Conservation (phyloP, 2,113 vertebrate species). For the Lycocorax pyrrhopterus region DNA sequence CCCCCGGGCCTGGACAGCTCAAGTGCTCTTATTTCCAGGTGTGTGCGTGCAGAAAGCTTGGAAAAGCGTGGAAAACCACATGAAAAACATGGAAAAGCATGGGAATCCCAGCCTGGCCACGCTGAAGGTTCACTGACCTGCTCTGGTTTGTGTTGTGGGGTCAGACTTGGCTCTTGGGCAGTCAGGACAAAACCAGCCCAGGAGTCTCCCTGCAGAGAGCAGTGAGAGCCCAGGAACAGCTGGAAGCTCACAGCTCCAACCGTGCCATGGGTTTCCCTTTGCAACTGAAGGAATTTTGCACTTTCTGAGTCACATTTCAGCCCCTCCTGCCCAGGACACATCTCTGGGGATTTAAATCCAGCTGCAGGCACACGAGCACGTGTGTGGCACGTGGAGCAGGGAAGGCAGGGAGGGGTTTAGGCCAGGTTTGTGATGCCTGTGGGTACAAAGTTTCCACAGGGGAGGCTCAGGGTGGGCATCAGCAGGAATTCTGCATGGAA, state of each 20-base stretch:
- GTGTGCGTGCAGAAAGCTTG: rapidly evolving
- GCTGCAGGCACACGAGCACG: rapidly evolving
- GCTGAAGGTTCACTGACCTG: not conserved
- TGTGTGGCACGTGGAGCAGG: not conserved
- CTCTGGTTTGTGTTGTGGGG: not conserved
- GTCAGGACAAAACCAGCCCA: not conserved
- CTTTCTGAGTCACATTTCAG: not conserved
- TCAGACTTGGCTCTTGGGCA: not conserved
- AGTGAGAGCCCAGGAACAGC: not conserved
- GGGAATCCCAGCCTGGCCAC: not conserved
- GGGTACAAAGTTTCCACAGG: not conserved
- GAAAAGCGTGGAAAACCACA: not conserved
- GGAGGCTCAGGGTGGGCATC: not conserved
- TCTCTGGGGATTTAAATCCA: not conserved
- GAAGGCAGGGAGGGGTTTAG: not conserved
- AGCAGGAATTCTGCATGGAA: not conserved
- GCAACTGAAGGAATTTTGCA: not conserved
- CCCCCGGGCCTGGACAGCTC: not conserved
- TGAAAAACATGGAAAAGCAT: not conserved
- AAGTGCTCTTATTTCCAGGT: not conserved
- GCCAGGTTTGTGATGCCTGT: not conserved
- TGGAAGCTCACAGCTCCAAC: not conserved
- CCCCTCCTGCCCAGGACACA: not conserved
- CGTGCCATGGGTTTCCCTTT: not conserved
- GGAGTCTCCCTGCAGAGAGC: not conserved